These are phyloP conservation scores for Heliconius himera DNA, from an alignment of 1,140 invertebrate species.

Conservation along the genomic window DNA sequence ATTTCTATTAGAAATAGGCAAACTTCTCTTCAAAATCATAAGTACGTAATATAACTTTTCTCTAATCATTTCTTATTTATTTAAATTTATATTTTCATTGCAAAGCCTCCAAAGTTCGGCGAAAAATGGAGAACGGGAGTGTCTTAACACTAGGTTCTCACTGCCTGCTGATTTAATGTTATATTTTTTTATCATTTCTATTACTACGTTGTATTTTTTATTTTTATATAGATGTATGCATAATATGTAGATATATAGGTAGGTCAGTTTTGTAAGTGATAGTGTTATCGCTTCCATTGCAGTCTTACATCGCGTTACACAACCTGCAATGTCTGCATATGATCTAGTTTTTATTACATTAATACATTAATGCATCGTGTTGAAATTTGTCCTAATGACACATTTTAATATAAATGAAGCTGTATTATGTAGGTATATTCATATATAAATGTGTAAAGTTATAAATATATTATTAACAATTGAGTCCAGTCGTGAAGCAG, in stretches of 20 bases:
- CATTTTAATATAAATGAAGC: too few relatives aligned
- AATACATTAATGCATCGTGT: background rate
- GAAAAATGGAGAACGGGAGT: too few relatives aligned
- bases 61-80: background rate
- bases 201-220: background rate
- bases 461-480: too few relatives aligned
- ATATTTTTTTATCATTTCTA: background rate
- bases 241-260: background rate
- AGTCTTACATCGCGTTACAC: background rate
- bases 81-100: too few relatives aligned
- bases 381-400: background rate
- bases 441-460: too few relatives aligned
- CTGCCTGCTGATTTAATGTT: too few relatives aligned
- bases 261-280: background rate
- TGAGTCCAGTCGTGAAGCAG: too few relatives aligned
- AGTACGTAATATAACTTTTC: background rate
- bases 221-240: background rate
- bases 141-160: too few relatives aligned
- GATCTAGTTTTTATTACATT: background rate
- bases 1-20: background rate
- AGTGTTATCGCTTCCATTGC: background rate
- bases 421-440: too few relatives aligned
- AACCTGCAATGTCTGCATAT: background rate
- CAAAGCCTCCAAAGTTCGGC: too few relatives aligned
- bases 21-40: background rate